Conservation (phyloP, 2,113 vertebrate genomes). For the Chloebia gouldiae region DNA sequence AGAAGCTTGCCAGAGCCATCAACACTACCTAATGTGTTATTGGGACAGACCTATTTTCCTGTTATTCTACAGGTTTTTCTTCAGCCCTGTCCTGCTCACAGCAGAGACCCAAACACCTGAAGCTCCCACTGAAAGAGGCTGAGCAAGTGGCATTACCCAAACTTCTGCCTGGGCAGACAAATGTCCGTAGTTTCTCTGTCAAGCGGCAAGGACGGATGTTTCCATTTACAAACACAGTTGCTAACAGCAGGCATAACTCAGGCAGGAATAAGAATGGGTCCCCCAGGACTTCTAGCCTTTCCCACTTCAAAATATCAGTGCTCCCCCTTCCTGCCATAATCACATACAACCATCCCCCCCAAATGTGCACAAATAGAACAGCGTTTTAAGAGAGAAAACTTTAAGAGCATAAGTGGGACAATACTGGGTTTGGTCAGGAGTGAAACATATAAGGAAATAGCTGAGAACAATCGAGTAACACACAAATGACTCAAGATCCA, state of each 20-base stretch:
- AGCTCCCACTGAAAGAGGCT: background rate
- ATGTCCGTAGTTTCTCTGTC: background rate
- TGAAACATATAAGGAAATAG: constrained; percentile 9
- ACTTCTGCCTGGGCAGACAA: background rate
- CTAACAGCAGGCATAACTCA: background rate
- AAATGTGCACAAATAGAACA: background rate
- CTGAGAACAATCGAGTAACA: background rate
- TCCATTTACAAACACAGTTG: background rate
- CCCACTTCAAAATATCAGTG: background rate
- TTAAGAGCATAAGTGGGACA: background rate
- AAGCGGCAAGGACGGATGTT: background rate
- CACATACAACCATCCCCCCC: background rate
- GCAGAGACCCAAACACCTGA: background rate
- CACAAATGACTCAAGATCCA: constrained; percentile 26
- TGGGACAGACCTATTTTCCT: background rate
- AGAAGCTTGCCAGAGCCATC: background rate
- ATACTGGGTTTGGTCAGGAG: background rate
- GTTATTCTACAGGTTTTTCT: background rate
- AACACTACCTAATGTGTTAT: background rate
- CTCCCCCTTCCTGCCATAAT: background rate
- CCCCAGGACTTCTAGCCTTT: background rate
- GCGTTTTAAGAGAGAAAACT: background rate
- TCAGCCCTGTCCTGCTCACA: background rate
- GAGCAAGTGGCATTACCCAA: background rate
- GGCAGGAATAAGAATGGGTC: background rate